phyloP scores from a whole-genome alignment of 2,797 vertebrate genomes.

The Lepidocolaptes lacrymiger region DNA sequence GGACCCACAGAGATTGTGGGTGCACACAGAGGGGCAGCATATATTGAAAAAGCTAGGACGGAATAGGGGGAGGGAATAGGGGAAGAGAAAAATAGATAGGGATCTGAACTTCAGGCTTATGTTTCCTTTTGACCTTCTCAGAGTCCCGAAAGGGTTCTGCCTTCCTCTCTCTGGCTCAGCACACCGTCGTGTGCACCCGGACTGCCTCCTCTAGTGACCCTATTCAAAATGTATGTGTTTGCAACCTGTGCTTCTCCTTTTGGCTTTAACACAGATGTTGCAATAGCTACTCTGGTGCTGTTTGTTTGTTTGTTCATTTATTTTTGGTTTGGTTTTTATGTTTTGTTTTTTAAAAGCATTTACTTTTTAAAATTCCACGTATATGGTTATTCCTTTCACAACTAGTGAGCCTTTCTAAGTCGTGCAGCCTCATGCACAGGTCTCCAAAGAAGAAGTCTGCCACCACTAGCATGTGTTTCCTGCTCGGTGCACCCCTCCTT shows the following conservation, averaged over 20 bases:
- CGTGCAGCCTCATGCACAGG: accelerated
- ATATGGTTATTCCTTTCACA: neutral
- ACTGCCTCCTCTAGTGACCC: neutral
- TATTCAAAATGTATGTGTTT: neutral
- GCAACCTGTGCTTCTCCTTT: neutral
- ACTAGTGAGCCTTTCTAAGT: neutral
- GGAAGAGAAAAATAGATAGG: neutral
- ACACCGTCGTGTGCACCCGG: neutral
- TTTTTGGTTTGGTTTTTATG: too few relatives aligned
- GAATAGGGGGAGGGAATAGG: neutral
- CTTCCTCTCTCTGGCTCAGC: neutral
- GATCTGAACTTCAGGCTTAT: neutral
- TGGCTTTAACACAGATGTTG: neutral
- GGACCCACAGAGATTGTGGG: neutral
- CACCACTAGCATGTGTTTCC: neutral
- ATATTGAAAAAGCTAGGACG: neutral
- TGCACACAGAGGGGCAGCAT: neutral
- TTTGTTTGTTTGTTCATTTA: neutral
- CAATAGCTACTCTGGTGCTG: neutral
- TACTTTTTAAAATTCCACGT: neutral
- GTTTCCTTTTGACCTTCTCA: neutral
- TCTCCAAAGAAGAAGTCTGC: neutral
- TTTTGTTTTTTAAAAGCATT: neutral
- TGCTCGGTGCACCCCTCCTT: neutral
- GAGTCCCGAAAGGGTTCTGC: neutral